These are phyloP conservation scores for Paraescarpia echinospica DNA, from an alignment of 1,140 invertebrate species.

Conservation along the genomic window DNA sequence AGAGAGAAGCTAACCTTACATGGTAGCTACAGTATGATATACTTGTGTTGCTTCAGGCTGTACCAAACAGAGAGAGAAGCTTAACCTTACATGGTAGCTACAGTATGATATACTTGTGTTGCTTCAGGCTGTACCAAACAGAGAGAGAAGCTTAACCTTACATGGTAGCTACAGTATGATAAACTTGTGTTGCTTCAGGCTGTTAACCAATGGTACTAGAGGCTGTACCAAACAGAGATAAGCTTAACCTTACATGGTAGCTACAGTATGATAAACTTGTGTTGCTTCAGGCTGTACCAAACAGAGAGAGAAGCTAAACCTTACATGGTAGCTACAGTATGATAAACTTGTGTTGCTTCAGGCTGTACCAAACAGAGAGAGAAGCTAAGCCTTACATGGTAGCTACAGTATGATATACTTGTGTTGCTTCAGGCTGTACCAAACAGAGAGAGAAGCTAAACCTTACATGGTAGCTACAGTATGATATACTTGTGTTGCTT, in stretches of 20 bases:
- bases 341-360: background rate
- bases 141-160: too few relatives aligned
- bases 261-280: background rate
- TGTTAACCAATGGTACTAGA: too few relatives aligned
- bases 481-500: background rate
- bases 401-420: background rate
- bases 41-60: background rate
- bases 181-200: background rate
- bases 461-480: background rate
- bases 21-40: background rate
- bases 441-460: background rate
- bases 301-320: background rate
- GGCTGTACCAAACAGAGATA: too few relatives aligned
- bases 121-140: background rate
- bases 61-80: background rate
- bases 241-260: too few relatives aligned
- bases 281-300: background rate
- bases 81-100: too few relatives aligned
- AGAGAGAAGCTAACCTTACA: too few relatives aligned
- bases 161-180: background rate
- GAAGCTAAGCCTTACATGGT: too few relatives aligned
- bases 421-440: background rate
- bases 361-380: background rate
- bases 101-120: background rate
- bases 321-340: background rate